Percentiles rank a stretch among this genome's conserved stretches.
These are phyloP conservation scores for Corynorhinus townsendii DNA, from an alignment of 2,113 vertebrate genomes.

Conservation along the genomic window DNA sequence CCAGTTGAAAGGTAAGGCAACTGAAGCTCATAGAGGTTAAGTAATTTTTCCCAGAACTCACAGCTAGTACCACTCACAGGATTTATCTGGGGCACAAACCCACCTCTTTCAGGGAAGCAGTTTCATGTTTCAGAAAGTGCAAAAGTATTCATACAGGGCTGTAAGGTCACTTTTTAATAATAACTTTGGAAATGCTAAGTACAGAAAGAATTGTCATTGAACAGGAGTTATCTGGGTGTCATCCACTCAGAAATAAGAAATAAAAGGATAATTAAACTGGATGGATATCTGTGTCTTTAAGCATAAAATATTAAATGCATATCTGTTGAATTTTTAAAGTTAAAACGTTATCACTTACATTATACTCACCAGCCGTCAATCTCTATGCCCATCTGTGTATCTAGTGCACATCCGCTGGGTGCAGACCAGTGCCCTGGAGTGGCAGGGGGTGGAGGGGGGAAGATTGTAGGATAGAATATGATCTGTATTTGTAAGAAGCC, in stretches of 20 bases:
- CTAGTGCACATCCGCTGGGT: background rate
- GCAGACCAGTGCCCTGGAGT: background rate
- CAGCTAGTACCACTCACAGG: background rate
- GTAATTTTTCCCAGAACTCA: background rate
- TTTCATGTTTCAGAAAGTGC: background rate
- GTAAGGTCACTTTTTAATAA: background rate
- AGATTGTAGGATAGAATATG: background rate
- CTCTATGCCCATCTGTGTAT: background rate
- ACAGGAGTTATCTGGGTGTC: background rate
- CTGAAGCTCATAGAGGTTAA: background rate
- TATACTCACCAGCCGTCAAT: background rate
- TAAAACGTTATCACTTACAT: background rate
- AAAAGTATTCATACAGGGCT: background rate
- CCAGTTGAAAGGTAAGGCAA: background rate
- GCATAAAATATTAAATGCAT: background rate
- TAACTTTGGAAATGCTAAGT: background rate
- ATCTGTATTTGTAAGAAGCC: background rate
- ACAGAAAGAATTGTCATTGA: background rate
- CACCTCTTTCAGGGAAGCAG: background rate
- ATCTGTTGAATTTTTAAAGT: slow-evolving; percentile 38
- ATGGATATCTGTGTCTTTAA: background rate
- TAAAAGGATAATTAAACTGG: slow-evolving; percentile 17
- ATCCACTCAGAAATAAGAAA: slow-evolving; percentile 10
- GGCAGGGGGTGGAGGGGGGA: too few species aligned
- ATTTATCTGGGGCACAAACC: background rate